Evolutionary conservation across 1,140 invertebrate species (phyloP), one percentile per base, ranked within the genome.

Genomic region (Potamilus streckersoni): DNA sequence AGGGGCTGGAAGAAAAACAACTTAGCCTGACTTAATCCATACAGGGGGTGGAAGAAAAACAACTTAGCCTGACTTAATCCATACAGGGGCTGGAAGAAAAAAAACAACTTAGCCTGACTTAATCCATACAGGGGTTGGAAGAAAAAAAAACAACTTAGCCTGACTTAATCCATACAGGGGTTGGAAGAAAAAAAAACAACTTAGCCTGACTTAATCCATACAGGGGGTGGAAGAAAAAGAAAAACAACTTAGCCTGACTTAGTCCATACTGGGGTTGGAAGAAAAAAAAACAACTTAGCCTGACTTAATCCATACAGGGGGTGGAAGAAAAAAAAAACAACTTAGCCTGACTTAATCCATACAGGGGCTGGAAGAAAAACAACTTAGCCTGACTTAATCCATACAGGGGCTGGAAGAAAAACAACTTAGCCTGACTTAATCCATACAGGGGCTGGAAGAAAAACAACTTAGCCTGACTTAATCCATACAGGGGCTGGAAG

Each of bases 131-230:
- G 76, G 62, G 89, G 89, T 86, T 90, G 81, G 13, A 80, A 79
- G 31, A n/a, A n/a, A n/a, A n/a, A n/a, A n/a, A n/a, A n/a, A n/a
- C 91, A 99, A 93, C 92, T 99, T 99, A 0, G 97, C 90, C 68
- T 87, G 84, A 57, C 90, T 86, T 31, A 88, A 69, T 31, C 87
- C 87, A 86, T 86, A 90, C 27, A 90, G 76, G 62, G 89, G 89
- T 87, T 90, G 81, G 13, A 80, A 79, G 31, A 79, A 69, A 69
- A 66, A 71, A 31, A 27, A 19, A 49, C 6, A 99, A 93, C 92
- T 99, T 99, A 0, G 97, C 90, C 66, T 87, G 84, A 57, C 90
- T 86, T 31, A 88, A 69, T 31, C 87, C 87, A 86, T 86, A 90
- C 27, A 90, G 76, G 62, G 89, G 89, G 87, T 90, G 81, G 13